phyloP scores from a whole-genome alignment of 1,140 invertebrate genomes.

The Penaeus indicus region DNA sequence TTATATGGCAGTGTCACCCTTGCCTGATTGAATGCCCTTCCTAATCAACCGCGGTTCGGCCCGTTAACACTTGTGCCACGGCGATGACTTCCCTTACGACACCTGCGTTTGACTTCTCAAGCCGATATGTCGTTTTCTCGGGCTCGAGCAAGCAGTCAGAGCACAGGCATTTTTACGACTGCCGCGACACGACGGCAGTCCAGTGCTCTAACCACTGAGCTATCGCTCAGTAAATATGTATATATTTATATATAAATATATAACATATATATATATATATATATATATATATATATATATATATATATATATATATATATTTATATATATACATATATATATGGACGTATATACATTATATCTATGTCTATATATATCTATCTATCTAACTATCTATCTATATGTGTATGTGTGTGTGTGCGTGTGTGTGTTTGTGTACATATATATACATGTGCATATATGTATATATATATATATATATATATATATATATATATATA shows the following conservation, averaged over 20 bases:
- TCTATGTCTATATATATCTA: conserved; percentile 4
- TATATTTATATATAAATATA: background rate
- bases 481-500: background rate
- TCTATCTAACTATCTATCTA: background rate
- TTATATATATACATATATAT: background rate
- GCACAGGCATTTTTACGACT: too few relatives aligned
- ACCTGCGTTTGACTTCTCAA: too few relatives aligned
- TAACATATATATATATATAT: background rate
- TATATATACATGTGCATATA: background rate
- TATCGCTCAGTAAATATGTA: too few relatives aligned
- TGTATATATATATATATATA: background rate
- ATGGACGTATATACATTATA: conserved; percentile 13
- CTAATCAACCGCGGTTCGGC: too few relatives aligned
- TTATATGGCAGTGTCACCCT: too few relatives aligned
- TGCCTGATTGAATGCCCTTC: too few relatives aligned
- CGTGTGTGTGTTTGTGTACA: background rate
- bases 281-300: background rate
- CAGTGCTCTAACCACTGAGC: too few relatives aligned
- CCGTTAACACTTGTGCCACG: too few relatives aligned
- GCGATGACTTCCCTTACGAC: too few relatives aligned
- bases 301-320: background rate
- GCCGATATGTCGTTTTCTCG: too few relatives aligned
- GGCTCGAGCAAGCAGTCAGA: too few relatives aligned
- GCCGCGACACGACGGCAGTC: too few relatives aligned
- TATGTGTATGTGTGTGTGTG: background rate